phyloP scores from a whole-genome alignment of 2,888 invertebrate species.

The Agrochola lychnidis region DNA sequence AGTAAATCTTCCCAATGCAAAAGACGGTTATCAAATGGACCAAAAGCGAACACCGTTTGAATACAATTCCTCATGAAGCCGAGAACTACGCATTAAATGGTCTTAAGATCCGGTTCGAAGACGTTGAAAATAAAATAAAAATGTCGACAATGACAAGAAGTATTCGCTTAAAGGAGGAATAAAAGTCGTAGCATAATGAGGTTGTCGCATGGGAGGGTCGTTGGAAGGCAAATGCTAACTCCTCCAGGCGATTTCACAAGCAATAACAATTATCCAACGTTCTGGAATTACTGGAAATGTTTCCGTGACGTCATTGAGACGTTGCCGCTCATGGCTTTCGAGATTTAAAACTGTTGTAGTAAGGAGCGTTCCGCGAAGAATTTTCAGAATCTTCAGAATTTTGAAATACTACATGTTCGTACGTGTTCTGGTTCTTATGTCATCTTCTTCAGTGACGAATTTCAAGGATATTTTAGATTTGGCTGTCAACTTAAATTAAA shows the following conservation, averaged over 20 bases:
- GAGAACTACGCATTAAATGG: conserved; percentile 27
- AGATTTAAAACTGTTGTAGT: conserved; percentile 19
- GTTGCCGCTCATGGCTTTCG: conserved; percentile 26
- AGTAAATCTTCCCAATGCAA: neutral
- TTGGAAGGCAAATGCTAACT: conserved; percentile 61
- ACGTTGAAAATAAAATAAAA: conserved; percentile 44
- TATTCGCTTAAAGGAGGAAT: conserved; percentile 55
- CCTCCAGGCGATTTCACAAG: conserved; percentile 69
- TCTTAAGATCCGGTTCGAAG: conserved; percentile 24
- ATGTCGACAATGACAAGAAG: conserved; percentile 46
- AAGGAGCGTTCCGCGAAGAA: neutral
- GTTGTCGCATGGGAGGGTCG: conserved; percentile 64
- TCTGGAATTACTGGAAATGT: conserved; percentile 71
- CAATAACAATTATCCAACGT: conserved; percentile 76
- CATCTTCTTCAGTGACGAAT: neutral
- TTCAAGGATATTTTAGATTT: neutral
- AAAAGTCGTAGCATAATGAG: conserved; percentile 66
- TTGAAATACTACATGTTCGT: no score
- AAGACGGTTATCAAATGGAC: conserved; percentile 4
- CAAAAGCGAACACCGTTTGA: neutral
- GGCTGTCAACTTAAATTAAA: neutral
- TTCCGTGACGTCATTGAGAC: conserved; percentile 67
- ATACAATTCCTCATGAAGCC: conserved; percentile 12
- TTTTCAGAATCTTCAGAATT: no score
- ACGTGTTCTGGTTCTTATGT: neutral